Evolutionary conservation across 2,113 vertebrate species (phyloP), one percentile per base, ranked within the genome.

Genomic region (Albula goreensis): DNA sequence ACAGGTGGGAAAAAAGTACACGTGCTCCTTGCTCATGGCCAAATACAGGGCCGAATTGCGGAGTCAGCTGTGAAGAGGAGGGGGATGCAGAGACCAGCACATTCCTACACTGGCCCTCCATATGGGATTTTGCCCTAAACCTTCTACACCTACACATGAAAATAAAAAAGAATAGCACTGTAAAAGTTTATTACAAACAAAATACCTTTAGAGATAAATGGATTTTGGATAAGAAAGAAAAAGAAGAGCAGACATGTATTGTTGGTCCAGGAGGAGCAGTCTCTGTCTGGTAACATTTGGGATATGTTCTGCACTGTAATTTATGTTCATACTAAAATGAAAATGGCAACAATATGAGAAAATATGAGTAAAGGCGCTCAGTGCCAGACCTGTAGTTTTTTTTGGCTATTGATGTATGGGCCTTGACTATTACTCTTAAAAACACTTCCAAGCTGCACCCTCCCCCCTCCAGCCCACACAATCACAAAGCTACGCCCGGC

Each of bases 21-120:
- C 90, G 92, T 94, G 93, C 90, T 93, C 94, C 92, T 91, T 92
- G 90, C 88, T 89, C 91, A 90, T 92, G 91, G 91, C 88, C 93
- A 31, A 74, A 74, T 89, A 91, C 90, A 85, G 91, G 22, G 60
- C 60, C 60, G 60, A 93, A 93, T 93, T 92, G 89, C 92, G 93
- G 93, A 91, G 92, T 95, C 93, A 95, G 94, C 92, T 91, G 93
- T 93, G 89, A 91, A 93, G 89, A 88, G 83, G 70, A 31, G 87
- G 90, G 90, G 89, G 92, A 86, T 89, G 93, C 90, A 87, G 86
- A 92, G 89, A 84, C 91, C 88, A 92, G 93, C 93, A 93, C 94
- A 94, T 95, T 95, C 94, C 94, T 93, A 80, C 83, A 78, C 90
- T 88, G 8, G 86, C 91, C 78, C 91, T 91, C 85, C 89, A 86